These are phyloP conservation scores for Hippolais icterina DNA, from an alignment of 2,113 vertebrate genomes.

Conservation along the genomic window DNA sequence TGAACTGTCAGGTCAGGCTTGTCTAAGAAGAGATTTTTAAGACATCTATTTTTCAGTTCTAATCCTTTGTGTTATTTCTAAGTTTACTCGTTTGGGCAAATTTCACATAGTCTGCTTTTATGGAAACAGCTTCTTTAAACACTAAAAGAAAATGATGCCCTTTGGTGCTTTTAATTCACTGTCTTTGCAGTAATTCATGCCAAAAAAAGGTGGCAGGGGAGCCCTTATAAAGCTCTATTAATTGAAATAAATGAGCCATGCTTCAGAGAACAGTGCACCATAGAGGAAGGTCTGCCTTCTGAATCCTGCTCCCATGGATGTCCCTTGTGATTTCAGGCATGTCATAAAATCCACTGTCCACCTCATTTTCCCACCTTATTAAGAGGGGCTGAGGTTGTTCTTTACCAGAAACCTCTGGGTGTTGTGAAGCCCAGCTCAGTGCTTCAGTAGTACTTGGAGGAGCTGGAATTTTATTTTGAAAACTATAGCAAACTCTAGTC, in stretches of 20 bases:
- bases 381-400: neutral
- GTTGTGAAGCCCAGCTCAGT: neutral
- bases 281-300: slow-evolving; percentile 33
- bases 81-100: neutral
- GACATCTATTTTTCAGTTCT: neutral
- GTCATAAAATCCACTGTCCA: slow-evolving; percentile 34
- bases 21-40: neutral
- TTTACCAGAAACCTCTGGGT: neutral
- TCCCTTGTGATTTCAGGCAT: slow-evolving; percentile 22
- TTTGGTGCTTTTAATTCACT: slow-evolving; percentile 49
- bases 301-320: neutral
- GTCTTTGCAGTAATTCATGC: neutral
- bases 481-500: neutral
- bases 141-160: slow-evolving; percentile 5
- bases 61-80: neutral
- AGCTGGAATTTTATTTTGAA: slow-evolving; percentile 18
- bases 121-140: slow-evolving; percentile 25
- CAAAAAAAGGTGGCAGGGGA: slow-evolving; percentile 27
- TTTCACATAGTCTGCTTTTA: neutral
- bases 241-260: slow-evolving; percentile 61
- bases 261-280: neutral
- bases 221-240: slow-evolving; percentile 24
- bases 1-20: neutral
- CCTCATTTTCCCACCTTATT: slow-evolving; percentile 39
- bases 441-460: neutral